phyloP scores from a whole-genome alignment of 2,797 vertebrate genomes.

The Enteromius afrohamiltoni region DNA sequence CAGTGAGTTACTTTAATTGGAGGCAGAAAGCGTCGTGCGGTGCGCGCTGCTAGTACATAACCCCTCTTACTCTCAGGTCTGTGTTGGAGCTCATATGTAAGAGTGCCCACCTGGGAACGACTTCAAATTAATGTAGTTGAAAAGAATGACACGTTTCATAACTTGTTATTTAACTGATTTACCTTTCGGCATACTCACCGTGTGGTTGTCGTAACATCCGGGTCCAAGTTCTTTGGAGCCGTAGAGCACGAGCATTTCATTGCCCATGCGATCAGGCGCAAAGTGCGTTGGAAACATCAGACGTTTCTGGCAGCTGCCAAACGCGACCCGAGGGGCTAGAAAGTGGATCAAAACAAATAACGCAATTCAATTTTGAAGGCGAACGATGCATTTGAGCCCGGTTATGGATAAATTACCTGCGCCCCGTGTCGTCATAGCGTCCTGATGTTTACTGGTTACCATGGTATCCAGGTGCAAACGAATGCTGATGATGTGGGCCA shows the following conservation, averaged over 20 bases:
- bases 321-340: constrained; percentile 58
- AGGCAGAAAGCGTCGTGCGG: constrained; percentile 72
- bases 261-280: constrained; percentile 73
- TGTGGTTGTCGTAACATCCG: constrained; percentile 75
- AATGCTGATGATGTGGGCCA: background rate
- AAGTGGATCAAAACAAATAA: constrained; percentile 14
- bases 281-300: constrained; percentile 71
- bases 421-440: constrained; percentile 11
- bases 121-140: background rate
- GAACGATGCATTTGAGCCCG: background rate
- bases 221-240: constrained; percentile 72
- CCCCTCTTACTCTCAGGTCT: constrained; percentile 81
- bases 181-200: constrained; percentile 69
- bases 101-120: constrained; percentile 68
- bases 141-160: background rate
- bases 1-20: constrained; percentile 55
- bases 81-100: constrained; percentile 68
- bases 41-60: constrained; percentile 81
- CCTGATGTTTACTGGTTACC: constrained; percentile 55
- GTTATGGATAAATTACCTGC: constrained; percentile 16
- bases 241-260: constrained; percentile 52
- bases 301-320: constrained; percentile 77
- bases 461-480: constrained; percentile 55
- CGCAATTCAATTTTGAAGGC: background rate
- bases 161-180: background rate